Evolutionary conservation across 2,797 vertebrate genomes (phyloP), one percentile per base, ranked within the genome.

Genomic region (Dryobates pubescens): DNA sequence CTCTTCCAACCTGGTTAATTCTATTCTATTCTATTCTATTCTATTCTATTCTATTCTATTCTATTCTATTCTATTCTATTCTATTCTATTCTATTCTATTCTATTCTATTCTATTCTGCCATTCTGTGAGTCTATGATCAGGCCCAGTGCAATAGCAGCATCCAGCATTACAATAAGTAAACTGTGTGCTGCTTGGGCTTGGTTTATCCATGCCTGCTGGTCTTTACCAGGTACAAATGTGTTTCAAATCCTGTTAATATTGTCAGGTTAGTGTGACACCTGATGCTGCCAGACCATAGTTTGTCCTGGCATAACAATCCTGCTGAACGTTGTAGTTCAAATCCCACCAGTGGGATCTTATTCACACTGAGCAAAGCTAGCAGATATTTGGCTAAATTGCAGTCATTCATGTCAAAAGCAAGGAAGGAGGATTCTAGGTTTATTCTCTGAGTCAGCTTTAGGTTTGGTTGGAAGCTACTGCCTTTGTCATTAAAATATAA

Each of bases 331-430:
- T 75, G 65, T 3, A 26, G 53, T 30, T 83, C 89, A 87, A 91
- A 85, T 87, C 78, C 56, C 76, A 81, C 43, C 64, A 43, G 38
- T 20, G 70, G 34, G 41, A 90, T 73, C 69, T 38, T 76, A 59
- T 20, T 82, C 68, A 26, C 63, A 61, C n/a, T 0, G 0, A 90
- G 63, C 9, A 61, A 89, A 30, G 83, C 5, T 90, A 90, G 90
- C 86, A 94, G 89, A 57, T 63, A 74, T 73, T 89, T 88, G 84
- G 82, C 89, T 86, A 88, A 89, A 87, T 88, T 94, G 70, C 64
- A 83, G 53, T 93, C 92, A 94, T 78, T 82, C 70, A 7, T 83
- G 70, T 61, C 84, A 89, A 3, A 1, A 75, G 36, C 7, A 3
- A 47, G 24, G 59, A 82, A 94, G n/a, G n/a, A 90, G 23, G 24